phyloP scores from a whole-genome alignment of 2,113 vertebrate genomes.

The Hippocampus barbouri region DNA sequence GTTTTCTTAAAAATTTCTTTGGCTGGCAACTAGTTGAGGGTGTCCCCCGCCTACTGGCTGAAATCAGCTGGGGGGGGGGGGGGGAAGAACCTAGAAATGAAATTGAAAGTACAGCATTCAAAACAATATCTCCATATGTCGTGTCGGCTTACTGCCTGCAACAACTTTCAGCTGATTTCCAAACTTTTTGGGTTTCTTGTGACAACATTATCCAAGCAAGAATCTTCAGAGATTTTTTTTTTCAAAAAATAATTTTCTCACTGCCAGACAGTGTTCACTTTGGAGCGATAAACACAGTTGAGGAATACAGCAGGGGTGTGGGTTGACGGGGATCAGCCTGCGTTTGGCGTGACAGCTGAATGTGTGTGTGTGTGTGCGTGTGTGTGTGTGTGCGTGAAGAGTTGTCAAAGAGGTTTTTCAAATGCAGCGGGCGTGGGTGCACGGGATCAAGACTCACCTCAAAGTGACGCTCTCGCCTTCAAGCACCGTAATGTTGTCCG shows the following conservation, averaged over 20 bases:
- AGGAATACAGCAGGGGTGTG: not conserved
- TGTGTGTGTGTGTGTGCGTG: not conserved
- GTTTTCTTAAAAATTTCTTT: too few relatives aligned
- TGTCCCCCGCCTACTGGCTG: too few relatives aligned
- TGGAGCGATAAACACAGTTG: not conserved
- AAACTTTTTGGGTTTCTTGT: not conserved
- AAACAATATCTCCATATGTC: not conserved
- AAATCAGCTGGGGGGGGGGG: too few relatives aligned
- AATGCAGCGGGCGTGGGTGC: constrained; percentile 56
- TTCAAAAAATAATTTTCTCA: not conserved
- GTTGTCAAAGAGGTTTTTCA: constrained; percentile 41
- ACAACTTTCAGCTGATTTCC: not conserved
- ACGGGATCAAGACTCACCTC: constrained; percentile 60
- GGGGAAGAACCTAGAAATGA: too few relatives aligned
- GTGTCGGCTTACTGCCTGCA: not conserved
- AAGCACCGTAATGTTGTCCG: constrained; percentile 76
- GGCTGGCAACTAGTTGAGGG: too few relatives aligned
- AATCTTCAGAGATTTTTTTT: not conserved
- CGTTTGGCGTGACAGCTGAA: not conserved
- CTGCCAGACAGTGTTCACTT: not conserved
- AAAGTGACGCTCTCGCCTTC: constrained; percentile 74
- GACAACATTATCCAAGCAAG: not conserved
- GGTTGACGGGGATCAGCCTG: not conserved
- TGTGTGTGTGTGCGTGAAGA: not conserved
- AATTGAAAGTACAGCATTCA: too few relatives aligned